These are phyloP conservation scores for Calameuta pallipes DNA, from an alignment of 2,888 invertebrate species.

Conservation along the genomic window DNA sequence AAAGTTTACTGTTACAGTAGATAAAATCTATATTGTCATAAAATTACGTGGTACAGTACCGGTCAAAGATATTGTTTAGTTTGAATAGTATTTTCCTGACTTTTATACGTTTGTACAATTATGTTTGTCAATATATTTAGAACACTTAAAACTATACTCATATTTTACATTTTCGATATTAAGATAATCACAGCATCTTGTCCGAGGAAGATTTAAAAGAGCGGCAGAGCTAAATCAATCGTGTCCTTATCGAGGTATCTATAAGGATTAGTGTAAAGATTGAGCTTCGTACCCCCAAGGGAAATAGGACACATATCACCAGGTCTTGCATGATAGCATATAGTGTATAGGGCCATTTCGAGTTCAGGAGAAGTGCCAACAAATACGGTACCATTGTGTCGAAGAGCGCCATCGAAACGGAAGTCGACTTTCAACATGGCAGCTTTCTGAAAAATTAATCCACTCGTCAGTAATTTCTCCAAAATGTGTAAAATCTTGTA, in stretches of 20 bases:
- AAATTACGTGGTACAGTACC: no score
- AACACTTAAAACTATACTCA: background rate
- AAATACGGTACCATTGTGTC: constrained; percentile 66
- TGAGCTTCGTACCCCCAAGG: constrained; percentile 63
- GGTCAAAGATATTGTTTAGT: no score
- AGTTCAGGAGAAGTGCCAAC: constrained; percentile 71
- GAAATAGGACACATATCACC: constrained; percentile 66
- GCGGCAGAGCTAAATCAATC: constrained; percentile 46
- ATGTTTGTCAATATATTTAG: no score
- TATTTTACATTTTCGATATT: background rate
- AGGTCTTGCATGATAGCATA: constrained; percentile 70
- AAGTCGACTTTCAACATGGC: constrained; percentile 63
- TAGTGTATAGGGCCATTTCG: constrained; percentile 72
- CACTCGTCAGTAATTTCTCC: background rate
- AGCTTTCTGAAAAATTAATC: constrained; percentile 54
- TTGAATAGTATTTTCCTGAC: no score
- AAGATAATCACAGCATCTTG: background rate
- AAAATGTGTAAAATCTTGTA: background rate
- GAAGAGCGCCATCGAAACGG: constrained; percentile 61
- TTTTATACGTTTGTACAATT: no score
- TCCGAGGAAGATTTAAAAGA: constrained; percentile 30
- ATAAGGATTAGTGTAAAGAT: constrained; percentile 57
- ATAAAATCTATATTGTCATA: no score
- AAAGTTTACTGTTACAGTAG: no score
- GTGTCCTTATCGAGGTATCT: constrained; percentile 47